phyloP scores from a whole-genome alignment of 2,113 vertebrate genomes.

The Gulo gulo region DNA sequence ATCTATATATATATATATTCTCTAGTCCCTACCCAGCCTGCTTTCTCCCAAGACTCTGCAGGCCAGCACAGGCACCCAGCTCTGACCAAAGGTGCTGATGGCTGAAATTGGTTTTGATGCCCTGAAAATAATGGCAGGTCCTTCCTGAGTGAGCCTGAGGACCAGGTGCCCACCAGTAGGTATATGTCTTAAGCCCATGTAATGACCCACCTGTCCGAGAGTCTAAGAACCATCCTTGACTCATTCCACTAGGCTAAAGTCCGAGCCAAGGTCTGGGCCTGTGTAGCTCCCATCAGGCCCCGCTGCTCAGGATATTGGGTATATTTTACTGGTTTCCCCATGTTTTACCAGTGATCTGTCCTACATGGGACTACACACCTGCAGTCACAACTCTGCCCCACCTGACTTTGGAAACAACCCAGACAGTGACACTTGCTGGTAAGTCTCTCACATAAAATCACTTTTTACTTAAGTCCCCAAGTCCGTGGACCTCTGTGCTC shows the following conservation, averaged over 20 bases:
- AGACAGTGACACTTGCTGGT: too few relatives aligned
- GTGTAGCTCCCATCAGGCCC: too few relatives aligned
- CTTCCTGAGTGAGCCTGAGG: not conserved
- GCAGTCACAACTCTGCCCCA: not conserved
- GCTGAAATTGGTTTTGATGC: not conserved
- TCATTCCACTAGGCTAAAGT: not conserved
- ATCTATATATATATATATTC: too few relatives aligned
- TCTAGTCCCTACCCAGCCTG: too few relatives aligned
- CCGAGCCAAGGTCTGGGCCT: not conserved
- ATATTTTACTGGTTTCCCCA: too few relatives aligned
- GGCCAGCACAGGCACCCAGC: not conserved
- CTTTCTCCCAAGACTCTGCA: not conserved
- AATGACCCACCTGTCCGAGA: not conserved
- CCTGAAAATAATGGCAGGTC: not conserved
- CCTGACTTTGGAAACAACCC: not conserved
- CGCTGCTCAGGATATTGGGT: too few relatives aligned
- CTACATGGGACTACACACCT: not conserved
- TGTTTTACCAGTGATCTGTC: not conserved
- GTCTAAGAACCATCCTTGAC: not conserved
- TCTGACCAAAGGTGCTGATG: accelerated
- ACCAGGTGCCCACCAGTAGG: not conserved
- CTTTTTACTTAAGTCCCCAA: not conserved
- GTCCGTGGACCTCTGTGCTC: not conserved
- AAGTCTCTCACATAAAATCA: not conserved
- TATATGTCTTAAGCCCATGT: not conserved